Evolutionary conservation across 2,113 vertebrate species (phyloP), one percentile per base, ranked within the genome.

Genomic region (Clarias macrocephalus): DNA sequence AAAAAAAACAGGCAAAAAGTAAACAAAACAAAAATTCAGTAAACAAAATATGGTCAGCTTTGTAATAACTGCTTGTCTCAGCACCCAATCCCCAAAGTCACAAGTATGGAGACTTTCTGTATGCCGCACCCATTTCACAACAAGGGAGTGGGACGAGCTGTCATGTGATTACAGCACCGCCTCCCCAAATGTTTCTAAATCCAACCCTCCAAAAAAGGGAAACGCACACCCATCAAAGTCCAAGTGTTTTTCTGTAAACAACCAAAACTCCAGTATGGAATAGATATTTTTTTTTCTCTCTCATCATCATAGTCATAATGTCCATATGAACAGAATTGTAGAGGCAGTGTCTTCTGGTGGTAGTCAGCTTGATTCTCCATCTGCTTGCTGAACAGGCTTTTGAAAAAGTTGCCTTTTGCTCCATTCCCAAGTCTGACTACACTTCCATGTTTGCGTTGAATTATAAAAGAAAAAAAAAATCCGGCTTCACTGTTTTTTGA

Each of bases 251-350:
- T 94, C 94, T 96, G 95, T 96, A 96, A 96, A 96, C 95, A 95
- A 95, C 94, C 93, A 94, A 94, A 95, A 91, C 94, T 96, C 95
- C 95, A 95, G 93, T 95, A 94, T 93, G 95, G 95, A 95, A 96
- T 95, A 94, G 90, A 94, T 86, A 88, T 92, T 93, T 91, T 89
- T 93, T 92, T 93, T 91, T 88, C 91, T 92, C 94, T 88, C 90
- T 94, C 93, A 80, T 92, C 91, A 91, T 93, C 92, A 88, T 93
- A 93, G 91, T 94, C 92, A 92, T 80, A 85, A 91, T 87, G 90
- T 92, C 92, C 92, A 89, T 94, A 93, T 89, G 92, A 95, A 93
- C 93, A 95, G 93, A 93, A 94, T 94, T 94, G 93, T 94, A 95
- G 94, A 95, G 95, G 95, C 95, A 96, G 95, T 95, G 94, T 95